A percentile compares a stretch with the other conserved stretches of the same genome.
Evolutionary conservation across 1,140 invertebrate genomes (phyloP).

Genomic region (Marisa cornuarietis): DNA sequence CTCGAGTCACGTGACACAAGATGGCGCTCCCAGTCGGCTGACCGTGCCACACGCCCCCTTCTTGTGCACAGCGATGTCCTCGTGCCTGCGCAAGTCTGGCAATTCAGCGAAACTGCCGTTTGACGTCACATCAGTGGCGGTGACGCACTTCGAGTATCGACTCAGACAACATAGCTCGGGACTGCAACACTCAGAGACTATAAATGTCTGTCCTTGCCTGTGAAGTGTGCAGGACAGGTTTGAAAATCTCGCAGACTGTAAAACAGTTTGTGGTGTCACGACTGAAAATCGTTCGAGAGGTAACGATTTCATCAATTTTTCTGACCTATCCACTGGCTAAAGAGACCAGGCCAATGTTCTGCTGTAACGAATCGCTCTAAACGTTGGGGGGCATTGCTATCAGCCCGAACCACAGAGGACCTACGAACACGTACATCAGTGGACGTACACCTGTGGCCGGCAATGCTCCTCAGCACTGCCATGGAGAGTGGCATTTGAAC

Average conservation of each 20-base stretch:
- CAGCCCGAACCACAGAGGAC: too few species aligned
- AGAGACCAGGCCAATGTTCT: too few species aligned
- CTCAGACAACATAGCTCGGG: background rate
- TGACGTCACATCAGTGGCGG: constrained; percentile 6
- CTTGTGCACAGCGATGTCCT: constrained; percentile 30
- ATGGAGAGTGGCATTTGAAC: too few species aligned
- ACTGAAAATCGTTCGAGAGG: background rate
- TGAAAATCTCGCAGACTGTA: background rate
- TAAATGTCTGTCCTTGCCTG: background rate
- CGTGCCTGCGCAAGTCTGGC: constrained; percentile 31
- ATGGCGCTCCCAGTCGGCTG: constrained; percentile 34
- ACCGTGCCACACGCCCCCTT: constrained; percentile 14
- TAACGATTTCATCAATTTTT: too few species aligned
- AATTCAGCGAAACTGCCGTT: constrained; percentile 40
- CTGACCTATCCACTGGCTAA: too few species aligned
- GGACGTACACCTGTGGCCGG: too few species aligned
- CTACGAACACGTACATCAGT: too few species aligned
- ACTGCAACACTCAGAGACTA: background rate
- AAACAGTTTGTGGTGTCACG: background rate
- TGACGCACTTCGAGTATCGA: too few species aligned
- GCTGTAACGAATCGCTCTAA: too few species aligned
- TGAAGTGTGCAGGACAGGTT: background rate
- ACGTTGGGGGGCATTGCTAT: too few species aligned
- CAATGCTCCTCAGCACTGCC: too few species aligned
- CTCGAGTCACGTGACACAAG: constrained; percentile 9